These are phyloP conservation scores for Yponomeuta cagnagella DNA, from an alignment of 2,888 invertebrate species.

Conservation along the genomic window DNA sequence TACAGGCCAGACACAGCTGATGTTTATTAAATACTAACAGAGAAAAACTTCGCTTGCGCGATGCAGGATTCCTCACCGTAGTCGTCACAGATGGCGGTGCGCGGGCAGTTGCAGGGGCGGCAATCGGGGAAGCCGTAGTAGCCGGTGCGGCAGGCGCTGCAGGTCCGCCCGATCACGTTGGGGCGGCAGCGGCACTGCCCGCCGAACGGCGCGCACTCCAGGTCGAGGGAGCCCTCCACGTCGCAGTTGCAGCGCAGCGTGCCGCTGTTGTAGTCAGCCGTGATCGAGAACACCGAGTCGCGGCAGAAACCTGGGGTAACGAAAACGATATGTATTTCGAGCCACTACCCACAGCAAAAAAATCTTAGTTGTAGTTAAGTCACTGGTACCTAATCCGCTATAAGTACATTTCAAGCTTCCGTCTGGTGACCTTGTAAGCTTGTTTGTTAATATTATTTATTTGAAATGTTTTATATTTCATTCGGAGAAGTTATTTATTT, in stretches of 20 bases:
- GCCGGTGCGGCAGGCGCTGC: slow-evolving; percentile 90
- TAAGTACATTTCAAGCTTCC: too few species aligned
- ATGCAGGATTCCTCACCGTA: slow-evolving; percentile 45
- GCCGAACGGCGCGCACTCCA: slow-evolving; percentile 94
- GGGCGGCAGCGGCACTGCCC: slow-evolving; percentile 96
- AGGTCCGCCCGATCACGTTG: slow-evolving; percentile 94
- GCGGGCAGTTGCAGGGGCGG: slow-evolving; percentile 89
- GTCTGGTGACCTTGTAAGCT: too few species aligned
- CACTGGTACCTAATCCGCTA: too few species aligned
- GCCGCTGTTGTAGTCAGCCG: slow-evolving; percentile 95
- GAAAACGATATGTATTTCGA: background rate
- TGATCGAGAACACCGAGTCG: slow-evolving; percentile 93
- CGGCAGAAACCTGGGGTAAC: slow-evolving; percentile 84
- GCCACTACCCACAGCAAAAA: too few species aligned
- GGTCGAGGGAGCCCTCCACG: slow-evolving; percentile 86
- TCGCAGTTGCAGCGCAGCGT: slow-evolving; percentile 94
- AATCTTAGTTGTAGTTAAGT: too few species aligned
- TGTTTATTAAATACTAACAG: slow-evolving; percentile 62
- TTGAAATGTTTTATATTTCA: too few species aligned
- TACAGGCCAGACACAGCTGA: too few species aligned
- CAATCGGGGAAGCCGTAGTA: slow-evolving; percentile 98
- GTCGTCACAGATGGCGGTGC: slow-evolving; percentile 87
- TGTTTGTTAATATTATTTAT: too few species aligned
- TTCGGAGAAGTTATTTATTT: too few species aligned
- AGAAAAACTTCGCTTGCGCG: too few species aligned